These are phyloP conservation scores for Pteruthius melanotis DNA, from an alignment of 2,113 vertebrate species.

Conservation along the genomic window DNA sequence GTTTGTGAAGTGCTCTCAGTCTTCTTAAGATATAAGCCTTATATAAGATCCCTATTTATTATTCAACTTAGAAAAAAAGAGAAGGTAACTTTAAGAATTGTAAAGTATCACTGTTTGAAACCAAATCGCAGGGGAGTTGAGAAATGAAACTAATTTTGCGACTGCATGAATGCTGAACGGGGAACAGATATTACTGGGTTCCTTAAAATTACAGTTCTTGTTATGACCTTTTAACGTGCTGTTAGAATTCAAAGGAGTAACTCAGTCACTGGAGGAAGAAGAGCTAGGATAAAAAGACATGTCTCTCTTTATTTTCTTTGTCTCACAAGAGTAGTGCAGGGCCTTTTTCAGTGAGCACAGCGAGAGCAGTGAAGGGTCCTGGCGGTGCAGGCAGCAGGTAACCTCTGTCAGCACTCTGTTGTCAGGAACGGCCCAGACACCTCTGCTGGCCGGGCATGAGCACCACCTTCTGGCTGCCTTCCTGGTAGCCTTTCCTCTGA, in stretches of 20 bases:
- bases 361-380: not conserved
- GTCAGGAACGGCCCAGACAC: rapidly evolving
- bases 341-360: not conserved
- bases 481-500: not conserved
- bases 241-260: not conserved
- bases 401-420: not conserved
- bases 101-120: not conserved
- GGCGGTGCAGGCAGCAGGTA: not conserved
- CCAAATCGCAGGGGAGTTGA: not conserved
- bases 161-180: not conserved
- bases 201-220: not conserved
- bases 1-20: not conserved
- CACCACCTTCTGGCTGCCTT: not conserved
- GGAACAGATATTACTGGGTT: not conserved
- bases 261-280: not conserved
- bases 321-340: not conserved
- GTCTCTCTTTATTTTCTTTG: not conserved
- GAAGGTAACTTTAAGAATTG: not conserved
- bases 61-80: not conserved
- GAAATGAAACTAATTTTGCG: not conserved
- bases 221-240: not conserved
- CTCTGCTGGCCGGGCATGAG: not conserved
- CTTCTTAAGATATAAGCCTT: not conserved
- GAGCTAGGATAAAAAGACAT: not conserved
- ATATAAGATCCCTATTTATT: not conserved